Percentiles rank a stretch among this genome's conserved stretches.
These are phyloP conservation scores for Dasysyrphus albostriatus DNA, from an alignment of 2,888 invertebrate species.

Conservation along the genomic window DNA sequence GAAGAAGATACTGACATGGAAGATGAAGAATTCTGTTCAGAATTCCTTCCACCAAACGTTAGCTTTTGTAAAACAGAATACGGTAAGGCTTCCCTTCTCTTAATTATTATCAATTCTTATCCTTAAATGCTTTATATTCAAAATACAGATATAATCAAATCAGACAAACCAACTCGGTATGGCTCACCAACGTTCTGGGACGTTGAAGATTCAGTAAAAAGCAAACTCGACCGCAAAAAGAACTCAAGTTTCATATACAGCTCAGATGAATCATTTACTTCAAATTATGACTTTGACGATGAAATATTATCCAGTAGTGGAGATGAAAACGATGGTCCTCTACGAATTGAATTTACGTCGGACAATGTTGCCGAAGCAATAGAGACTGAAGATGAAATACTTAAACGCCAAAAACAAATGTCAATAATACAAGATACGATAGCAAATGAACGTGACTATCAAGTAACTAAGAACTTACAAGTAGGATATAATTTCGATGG, in stretches of 20 bases:
- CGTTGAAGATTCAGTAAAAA: slow-evolving; percentile 77
- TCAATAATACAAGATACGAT: slow-evolving; percentile 83
- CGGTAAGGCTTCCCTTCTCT: slow-evolving; percentile 79
- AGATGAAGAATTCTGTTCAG: slow-evolving; percentile 85
- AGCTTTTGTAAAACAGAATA: slow-evolving; percentile 86
- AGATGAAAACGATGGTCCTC: slow-evolving; percentile 85
- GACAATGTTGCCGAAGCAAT: slow-evolving; percentile 94
- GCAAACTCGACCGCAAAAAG: slow-evolving; percentile 63
- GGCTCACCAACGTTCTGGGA: slow-evolving; percentile 84
- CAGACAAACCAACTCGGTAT: slow-evolving; percentile 81
- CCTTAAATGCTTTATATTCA: background rate
- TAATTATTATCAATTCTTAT: background rate
- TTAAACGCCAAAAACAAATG: slow-evolving; percentile 82
- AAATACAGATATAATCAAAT: slow-evolving; percentile 79
- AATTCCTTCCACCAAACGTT: slow-evolving; percentile 87
- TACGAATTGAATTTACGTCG: slow-evolving; percentile 92
- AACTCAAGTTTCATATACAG: slow-evolving; percentile 79
- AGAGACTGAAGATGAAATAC: slow-evolving; percentile 86
- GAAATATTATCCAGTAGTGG: slow-evolving; percentile 83
- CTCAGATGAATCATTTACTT: slow-evolving; percentile 85
- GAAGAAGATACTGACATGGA: slow-evolving; percentile 78
- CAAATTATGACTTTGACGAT: slow-evolving; percentile 84
- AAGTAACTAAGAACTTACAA: slow-evolving; percentile 82
- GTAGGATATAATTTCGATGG: slow-evolving; percentile 81
- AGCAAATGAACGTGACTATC: slow-evolving; percentile 83